Evolutionary conservation across 2,113 vertebrate species (phyloP).

Genomic region (Acrocephalus arundinaceus): DNA sequence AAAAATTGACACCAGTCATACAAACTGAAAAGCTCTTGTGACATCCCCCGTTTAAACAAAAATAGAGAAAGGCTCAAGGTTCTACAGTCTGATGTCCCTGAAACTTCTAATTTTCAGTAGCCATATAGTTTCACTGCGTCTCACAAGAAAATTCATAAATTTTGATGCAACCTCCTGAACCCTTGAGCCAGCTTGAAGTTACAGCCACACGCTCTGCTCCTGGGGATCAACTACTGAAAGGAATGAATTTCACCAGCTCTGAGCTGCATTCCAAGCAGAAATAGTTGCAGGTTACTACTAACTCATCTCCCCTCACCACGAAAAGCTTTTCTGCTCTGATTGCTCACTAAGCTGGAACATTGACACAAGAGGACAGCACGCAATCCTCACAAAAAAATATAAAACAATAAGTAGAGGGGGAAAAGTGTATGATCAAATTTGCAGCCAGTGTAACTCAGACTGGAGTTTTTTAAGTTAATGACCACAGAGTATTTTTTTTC

Average conservation of each 20-base stretch:
- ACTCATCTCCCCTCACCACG: not conserved
- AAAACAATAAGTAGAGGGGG: not conserved
- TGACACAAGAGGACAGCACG: not conserved
- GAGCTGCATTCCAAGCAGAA: not conserved
- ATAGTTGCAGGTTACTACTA: not conserved
- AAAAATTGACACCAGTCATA: not conserved
- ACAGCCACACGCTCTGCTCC: not conserved
- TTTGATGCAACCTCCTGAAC: not conserved
- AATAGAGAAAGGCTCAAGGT: not conserved
- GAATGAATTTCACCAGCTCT: not conserved
- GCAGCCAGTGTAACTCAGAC: not conserved
- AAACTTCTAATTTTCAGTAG: not conserved
- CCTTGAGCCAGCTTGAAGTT: not conserved
- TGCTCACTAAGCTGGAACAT: not conserved
- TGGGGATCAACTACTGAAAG: not conserved
- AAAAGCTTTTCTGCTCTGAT: not conserved
- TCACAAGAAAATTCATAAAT: not conserved
- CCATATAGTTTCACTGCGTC: not conserved
- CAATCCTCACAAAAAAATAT: fast-evolving
- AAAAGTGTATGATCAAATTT: not conserved
- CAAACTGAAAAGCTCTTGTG: not conserved
- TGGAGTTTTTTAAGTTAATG: not conserved
- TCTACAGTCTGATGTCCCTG: not conserved
- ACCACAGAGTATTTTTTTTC: not conserved
- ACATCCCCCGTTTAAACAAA: not conserved